Base-by-base conservation (phyloP, 1,140 invertebrate genomes). In the Nylanderia fulva region DNA sequence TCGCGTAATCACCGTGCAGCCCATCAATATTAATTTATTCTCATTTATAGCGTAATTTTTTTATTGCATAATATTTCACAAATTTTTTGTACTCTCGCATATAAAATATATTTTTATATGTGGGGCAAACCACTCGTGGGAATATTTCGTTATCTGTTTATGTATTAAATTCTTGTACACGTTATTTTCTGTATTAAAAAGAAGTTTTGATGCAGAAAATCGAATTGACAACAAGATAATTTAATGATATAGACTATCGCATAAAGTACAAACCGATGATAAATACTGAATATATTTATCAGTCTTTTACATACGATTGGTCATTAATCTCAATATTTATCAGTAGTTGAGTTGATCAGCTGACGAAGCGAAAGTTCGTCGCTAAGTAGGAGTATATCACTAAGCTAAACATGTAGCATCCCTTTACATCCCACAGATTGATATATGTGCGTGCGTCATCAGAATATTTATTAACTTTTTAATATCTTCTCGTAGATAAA, bases 331-430 rank as follows among this genome's bases (percentile, higher is more conserved):
- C 24, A 13, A 36, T 42, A 24, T 58, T 80, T 36, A 29, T 82
- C 24, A 29, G 7, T 21, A 58, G 13, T 72, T 63, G 29, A 18
- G 7, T 36, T 24, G 36, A 86, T 85, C 72, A 86, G 72, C 84
- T 89, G 88, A 88, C 60, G 18, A 52, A 33, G 64, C 58, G 72
- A 86, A 68, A 83, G 77, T 60, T 84, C n/a, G n/a, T 64, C 24
- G 7, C n/a, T 21, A 63, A 21, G 33, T 60, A 33, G 69, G 33
- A 71, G 48, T 18, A 48, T 15, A 27, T 52, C 13, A 15, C 29
- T 45, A 82, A 60, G 64, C 21, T 48, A 36, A 42, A 33, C 13
- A 48, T 42, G 24, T 29, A 27, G 64, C 48, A 42, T 56, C 21
- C 36, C 63, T 69, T n/a, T 29, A 42, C 36, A n/a, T 58, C 21